Conservation (phyloP, 2,888 invertebrate species). For the Zonitis immaculata region DNA sequence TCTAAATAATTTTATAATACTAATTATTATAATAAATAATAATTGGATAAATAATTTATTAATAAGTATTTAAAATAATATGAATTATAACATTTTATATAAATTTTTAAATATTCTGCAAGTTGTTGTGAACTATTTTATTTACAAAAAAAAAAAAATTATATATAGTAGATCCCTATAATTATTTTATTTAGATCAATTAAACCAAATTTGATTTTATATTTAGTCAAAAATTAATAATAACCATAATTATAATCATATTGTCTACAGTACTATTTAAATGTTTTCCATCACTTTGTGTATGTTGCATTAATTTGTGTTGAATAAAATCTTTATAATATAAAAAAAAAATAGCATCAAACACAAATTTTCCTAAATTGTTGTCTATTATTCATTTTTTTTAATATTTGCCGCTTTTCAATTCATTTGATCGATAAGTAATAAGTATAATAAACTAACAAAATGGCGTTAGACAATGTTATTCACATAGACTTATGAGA, state of each 20-base stretch:
- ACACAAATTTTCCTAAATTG: too few relatives aligned
- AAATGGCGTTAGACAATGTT: too few relatives aligned
- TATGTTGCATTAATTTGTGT: constrained; percentile 40
- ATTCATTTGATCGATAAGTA: too few relatives aligned
- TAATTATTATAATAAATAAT: background rate
- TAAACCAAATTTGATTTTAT: constrained; percentile 7
- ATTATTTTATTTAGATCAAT: constrained; percentile 7
- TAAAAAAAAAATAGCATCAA: too few relatives aligned
- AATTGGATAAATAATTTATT: too few relatives aligned
- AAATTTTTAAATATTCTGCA: constrained; percentile 9
- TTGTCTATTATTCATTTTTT: too few relatives aligned
- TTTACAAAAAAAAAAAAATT: constrained; percentile 4
- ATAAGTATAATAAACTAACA: too few relatives aligned
- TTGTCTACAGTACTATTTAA: constrained; percentile 23
- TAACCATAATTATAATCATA: constrained; percentile 16
- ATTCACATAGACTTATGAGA: too few relatives aligned
- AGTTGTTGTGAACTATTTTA: constrained; percentile 9
- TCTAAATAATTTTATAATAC: background rate
- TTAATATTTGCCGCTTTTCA: too few relatives aligned
- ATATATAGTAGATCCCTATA: constrained; percentile 8
- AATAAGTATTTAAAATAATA: background rate
- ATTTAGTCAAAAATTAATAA: constrained; percentile 8
- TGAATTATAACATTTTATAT: constrained; percentile 3
- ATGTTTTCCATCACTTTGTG: constrained; percentile 30
- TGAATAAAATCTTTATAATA: constrained; percentile 27